Conservation (phyloP, 1,140 invertebrate species). For the Zaprionus capensis region DNA sequence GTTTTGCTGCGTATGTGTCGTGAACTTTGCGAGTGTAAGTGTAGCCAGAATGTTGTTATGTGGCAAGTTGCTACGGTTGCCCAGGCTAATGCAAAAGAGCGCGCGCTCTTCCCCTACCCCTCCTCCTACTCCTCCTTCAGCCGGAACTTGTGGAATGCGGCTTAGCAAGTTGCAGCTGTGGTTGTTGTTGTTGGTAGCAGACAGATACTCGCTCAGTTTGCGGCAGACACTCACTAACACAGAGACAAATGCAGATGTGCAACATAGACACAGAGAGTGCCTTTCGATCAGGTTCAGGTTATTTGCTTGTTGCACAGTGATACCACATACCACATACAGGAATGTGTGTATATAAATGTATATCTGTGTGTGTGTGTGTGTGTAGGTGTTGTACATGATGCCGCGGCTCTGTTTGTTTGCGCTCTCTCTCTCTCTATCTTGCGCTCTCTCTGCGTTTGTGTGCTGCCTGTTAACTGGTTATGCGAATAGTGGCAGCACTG, state of each 20-base stretch:
- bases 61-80: conserved; percentile 37
- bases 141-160: conserved; percentile 68
- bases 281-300: conserved; percentile 66
- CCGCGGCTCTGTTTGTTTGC: conserved; percentile 26
- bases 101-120: background rate
- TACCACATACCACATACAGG: background rate
- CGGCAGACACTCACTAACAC: conserved; percentile 3
- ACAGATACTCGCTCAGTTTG: conserved; percentile 13
- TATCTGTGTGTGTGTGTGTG: background rate
- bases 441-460: conserved; percentile 32
- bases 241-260: conserved; percentile 49
- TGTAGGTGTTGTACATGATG: background rate
- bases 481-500: conserved; percentile 64
- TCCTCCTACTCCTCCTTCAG: conserved; percentile 32
- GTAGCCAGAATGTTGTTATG: conserved; percentile 35
- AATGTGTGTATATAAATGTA: conserved; percentile 8
- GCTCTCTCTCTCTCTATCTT: conserved; percentile 15
- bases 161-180: conserved; percentile 66
- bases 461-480: conserved; percentile 74
- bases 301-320: conserved; percentile 57
- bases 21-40: conserved; percentile 8
- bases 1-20: background rate
- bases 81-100: conserved; percentile 39
- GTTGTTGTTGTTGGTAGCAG: conserved; percentile 26
- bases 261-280: conserved; percentile 42